Evolutionary conservation across 2,888 invertebrate genomes (phyloP).

Genomic region (Trachelus tabidus): DNA sequence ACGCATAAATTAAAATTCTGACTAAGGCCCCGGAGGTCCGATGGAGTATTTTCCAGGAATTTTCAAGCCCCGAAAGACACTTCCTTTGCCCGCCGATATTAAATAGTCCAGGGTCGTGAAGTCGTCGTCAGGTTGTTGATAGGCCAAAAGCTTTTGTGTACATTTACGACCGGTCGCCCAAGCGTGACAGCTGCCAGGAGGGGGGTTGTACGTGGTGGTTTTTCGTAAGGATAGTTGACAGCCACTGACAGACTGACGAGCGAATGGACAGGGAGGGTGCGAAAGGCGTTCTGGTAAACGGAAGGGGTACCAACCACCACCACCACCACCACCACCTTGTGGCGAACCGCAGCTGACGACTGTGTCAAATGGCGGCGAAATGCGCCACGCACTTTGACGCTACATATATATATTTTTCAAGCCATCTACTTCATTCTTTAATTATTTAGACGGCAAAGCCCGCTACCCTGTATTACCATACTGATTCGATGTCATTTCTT

Average conservation of each 20-base stretch:
- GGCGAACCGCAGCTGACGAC: conserved; percentile 60
- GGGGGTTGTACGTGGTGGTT: neutral
- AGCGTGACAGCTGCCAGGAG: neutral
- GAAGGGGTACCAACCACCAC: conserved; percentile 43
- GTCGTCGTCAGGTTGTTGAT: neutral
- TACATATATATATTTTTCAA: conserved; percentile 35
- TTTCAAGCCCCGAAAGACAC: conserved; percentile 1
- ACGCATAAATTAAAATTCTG: conserved; percentile 61
- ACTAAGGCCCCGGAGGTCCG: conserved; percentile 4
- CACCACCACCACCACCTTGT: conserved; percentile 27
- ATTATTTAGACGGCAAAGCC: neutral
- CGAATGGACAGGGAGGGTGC: conserved; percentile 55
- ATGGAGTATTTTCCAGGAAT: conserved; percentile 37
- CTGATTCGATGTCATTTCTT: neutral
- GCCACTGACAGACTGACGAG: conserved; percentile 50
- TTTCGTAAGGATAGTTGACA: conserved; percentile 39
- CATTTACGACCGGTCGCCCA: neutral
- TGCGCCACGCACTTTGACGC: conserved; percentile 1
- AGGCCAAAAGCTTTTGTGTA: neutral
- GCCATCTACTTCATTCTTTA: conserved; percentile 7
- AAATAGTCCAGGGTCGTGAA: neutral
- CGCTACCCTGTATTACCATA: neutral
- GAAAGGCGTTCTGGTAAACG: conserved; percentile 45
- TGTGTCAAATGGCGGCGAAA: conserved; percentile 20
- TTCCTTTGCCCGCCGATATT: neutral